These are phyloP conservation scores for Athrips mouffetella DNA, from an alignment of 2,888 invertebrate genomes.

Conservation along the genomic window DNA sequence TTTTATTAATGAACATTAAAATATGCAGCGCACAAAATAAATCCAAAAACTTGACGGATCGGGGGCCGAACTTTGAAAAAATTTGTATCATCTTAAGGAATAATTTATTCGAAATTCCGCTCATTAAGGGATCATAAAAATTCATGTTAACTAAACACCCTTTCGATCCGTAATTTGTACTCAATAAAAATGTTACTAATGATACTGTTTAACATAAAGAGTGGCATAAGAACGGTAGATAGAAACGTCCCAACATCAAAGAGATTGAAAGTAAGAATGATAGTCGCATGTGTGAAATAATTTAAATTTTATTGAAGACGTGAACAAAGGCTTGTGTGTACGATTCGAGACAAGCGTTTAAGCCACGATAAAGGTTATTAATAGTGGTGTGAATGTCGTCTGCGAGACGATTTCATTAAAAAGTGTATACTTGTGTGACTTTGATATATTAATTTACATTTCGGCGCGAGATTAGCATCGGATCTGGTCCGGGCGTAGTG, in stretches of 20 bases:
- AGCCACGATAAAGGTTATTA: constrained; percentile 64
- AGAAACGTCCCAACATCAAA: constrained; percentile 38
- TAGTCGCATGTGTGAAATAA: constrained; percentile 39
- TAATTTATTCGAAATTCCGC: constrained; percentile 32
- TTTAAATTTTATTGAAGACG: constrained; percentile 51
- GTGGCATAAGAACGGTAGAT: constrained; percentile 2
- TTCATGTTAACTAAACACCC: constrained; percentile 24
- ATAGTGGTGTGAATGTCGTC: constrained; percentile 49
- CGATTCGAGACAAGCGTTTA: constrained; percentile 48
- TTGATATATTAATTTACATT: constrained; percentile 64
- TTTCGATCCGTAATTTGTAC: constrained; percentile 28
- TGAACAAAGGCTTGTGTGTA: constrained; percentile 46
- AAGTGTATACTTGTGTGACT: constrained; percentile 34
- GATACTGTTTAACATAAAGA: constrained; percentile 20
- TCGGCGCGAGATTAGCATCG: constrained; percentile 59
- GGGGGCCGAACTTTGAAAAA: constrained; percentile 46
- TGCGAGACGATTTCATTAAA: constrained; percentile 34
- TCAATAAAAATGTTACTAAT: constrained; percentile 32
- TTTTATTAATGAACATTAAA: constrained; percentile 53
- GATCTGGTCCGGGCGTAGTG: too few species aligned
- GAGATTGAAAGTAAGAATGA: constrained; percentile 18
- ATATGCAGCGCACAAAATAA: constrained; percentile 43
- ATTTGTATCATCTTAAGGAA: constrained; percentile 43
- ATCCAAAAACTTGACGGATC: constrained; percentile 36
- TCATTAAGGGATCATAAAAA: constrained; percentile 41